Conservation (phyloP, 2,797 vertebrate genomes). For the Rousettus madagascariensis region DNA sequence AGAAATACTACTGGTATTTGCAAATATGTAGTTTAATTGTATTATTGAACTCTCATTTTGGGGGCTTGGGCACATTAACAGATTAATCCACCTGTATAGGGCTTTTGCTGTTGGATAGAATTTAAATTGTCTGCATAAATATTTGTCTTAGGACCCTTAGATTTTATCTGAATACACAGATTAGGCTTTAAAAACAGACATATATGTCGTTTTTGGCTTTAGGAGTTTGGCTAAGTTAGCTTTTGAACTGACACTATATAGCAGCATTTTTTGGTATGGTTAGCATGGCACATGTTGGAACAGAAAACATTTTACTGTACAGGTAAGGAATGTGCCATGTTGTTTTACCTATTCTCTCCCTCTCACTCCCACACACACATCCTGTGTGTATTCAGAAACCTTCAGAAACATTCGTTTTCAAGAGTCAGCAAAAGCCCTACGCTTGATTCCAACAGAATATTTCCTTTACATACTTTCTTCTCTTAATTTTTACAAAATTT, state of each 20-base stretch:
- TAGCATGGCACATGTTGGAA: conserved; percentile 83
- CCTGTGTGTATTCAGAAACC: conserved; percentile 79
- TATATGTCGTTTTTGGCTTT: conserved; percentile 79
- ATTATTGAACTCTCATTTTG: conserved; percentile 89
- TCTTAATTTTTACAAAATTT: conserved; percentile 87
- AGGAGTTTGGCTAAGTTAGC: conserved; percentile 80
- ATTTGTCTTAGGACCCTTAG: conserved; percentile 83
- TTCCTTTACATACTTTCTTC: conserved; percentile 84
- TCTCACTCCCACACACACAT: conserved; percentile 65
- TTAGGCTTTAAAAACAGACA: conserved; percentile 81
- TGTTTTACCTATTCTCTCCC: conserved; percentile 73
- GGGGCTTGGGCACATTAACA: conserved; percentile 92
- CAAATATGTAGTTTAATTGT: conserved; percentile 89
- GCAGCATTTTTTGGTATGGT: conserved; percentile 82
- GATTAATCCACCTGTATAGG: conserved; percentile 89
- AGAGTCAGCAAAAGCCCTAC: conserved; percentile 91
- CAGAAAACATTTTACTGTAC: conserved; percentile 83
- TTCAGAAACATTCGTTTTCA: conserved; percentile 80
- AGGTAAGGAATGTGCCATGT: conserved; percentile 89
- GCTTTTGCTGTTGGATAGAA: conserved; percentile 92
- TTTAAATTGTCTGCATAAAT: conserved; percentile 82
- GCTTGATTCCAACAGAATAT: conserved; percentile 82
- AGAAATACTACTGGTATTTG: conserved; percentile 91
- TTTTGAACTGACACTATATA: conserved; percentile 79
- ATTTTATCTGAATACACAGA: conserved; percentile 79